Evolutionary conservation across 2,113 vertebrate genomes (phyloP).

Genomic region (Pitta sordida): DNA sequence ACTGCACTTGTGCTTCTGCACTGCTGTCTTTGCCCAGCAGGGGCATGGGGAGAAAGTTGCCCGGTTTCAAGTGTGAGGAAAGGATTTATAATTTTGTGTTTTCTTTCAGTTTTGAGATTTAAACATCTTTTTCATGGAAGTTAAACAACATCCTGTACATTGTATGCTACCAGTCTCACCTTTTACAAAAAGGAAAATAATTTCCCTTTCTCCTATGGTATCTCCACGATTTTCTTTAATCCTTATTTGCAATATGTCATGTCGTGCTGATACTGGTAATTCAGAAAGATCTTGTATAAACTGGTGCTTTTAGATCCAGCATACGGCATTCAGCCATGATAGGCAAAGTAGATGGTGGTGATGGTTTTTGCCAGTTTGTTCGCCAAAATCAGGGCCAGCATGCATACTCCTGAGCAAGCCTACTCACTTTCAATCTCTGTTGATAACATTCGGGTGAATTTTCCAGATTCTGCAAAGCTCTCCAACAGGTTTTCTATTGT

Average conservation of each 20-base stretch:
- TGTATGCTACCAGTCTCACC: background rate
- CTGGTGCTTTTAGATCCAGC: background rate
- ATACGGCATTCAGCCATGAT: background rate
- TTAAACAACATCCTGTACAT: background rate
- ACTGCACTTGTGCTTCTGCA: background rate
- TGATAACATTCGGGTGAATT: background rate
- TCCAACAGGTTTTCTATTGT: background rate
- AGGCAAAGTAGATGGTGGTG: background rate
- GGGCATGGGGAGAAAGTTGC: background rate
- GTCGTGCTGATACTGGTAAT: background rate
- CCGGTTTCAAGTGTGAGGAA: background rate
- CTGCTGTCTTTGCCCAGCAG: background rate
- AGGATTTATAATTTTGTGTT: background rate
- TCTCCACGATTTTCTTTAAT: background rate
- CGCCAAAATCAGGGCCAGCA: background rate
- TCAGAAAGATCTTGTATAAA: background rate
- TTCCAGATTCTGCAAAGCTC: background rate
- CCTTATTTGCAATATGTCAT: background rate
- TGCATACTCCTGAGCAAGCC: background rate
- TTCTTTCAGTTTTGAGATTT: background rate
- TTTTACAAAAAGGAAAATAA: background rate
- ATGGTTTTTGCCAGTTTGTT: background rate
- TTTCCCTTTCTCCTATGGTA: background rate
- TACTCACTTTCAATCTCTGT: background rate
- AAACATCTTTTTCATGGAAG: background rate